Percentiles rank a stretch among this genome's conserved stretches.
Conservation (phyloP, 2,113 vertebrate species). For the Panurus biarmicus region DNA sequence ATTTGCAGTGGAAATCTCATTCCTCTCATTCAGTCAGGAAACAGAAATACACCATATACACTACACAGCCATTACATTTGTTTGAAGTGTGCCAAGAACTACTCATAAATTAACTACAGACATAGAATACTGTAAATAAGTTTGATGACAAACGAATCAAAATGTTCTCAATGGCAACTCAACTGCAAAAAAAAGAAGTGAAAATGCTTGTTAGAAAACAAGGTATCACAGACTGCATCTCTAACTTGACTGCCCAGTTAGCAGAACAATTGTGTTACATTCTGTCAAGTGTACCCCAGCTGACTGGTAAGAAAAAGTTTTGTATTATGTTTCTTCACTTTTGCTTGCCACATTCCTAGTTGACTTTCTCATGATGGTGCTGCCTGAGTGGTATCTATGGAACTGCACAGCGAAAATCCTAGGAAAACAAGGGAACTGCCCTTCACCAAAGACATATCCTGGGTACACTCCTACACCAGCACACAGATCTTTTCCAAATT, state of each 20-base stretch:
- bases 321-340: neutral
- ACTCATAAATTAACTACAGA: constrained; percentile 44
- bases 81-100: constrained; percentile 30
- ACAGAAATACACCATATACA: constrained; percentile 18
- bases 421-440: neutral
- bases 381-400: neutral
- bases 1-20: constrained; percentile 52
- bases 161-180: neutral
- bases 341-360: neutral
- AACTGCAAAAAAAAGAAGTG: neutral
- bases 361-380: neutral
- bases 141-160: constrained; percentile 32
- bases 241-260: neutral
- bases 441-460: neutral
- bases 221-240: neutral
- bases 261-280: neutral
- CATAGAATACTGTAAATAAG: constrained; percentile 18
- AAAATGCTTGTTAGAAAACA: constrained; percentile 6
- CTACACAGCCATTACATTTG: neutral
- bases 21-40: constrained; percentile 37
- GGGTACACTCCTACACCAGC: neutral
- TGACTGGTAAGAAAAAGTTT: neutral
- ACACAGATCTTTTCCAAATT: neutral
- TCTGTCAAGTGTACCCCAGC: neutral
- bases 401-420: neutral